Percentiles rank a stretch among this genome's conserved stretches.
Evolutionary conservation across 2,888 invertebrate species (phyloP).

Genomic region (Coelopa pilipes): DNA sequence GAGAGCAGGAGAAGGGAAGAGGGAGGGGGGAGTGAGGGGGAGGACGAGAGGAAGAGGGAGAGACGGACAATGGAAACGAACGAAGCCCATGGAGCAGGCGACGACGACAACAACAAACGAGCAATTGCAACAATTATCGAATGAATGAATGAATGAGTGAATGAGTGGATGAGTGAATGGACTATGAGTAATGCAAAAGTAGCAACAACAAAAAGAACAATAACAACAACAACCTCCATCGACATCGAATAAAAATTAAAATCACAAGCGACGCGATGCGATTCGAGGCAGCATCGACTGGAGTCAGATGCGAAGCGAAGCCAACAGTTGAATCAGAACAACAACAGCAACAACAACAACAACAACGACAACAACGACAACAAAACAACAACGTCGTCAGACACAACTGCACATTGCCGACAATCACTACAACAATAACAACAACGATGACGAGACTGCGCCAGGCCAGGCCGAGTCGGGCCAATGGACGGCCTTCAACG

Average conservation of each 20-base stretch:
- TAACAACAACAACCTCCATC: background rate
- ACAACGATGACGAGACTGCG: background rate
- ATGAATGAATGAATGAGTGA: background rate
- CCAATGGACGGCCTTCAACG: constrained; percentile 61
- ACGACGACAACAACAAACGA: background rate
- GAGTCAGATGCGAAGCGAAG: background rate
- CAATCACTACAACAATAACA: background rate
- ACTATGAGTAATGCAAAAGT: too few relatives aligned
- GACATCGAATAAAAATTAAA: constrained; percentile 5
- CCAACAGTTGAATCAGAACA: too few relatives aligned
- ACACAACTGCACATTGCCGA: background rate
- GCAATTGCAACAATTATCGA: constrained; percentile 11
- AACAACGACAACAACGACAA: constrained; percentile 17
- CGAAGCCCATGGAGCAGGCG: background rate
- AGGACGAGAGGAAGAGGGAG: too few relatives aligned
- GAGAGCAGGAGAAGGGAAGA: too few relatives aligned
- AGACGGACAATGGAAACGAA: background rate
- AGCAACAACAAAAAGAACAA: too few relatives aligned
- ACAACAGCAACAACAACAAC: constrained; percentile 16
- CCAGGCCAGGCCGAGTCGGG: constrained; percentile 57
- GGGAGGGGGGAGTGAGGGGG: too few relatives aligned
- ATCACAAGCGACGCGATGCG: constrained; percentile 17
- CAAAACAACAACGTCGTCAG: background rate
- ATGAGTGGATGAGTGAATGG: too few relatives aligned
- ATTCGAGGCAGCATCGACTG: background rate